These are phyloP conservation scores for Tragopan temminckii DNA, from an alignment of 2,797 vertebrate genomes.

Conservation along the genomic window DNA sequence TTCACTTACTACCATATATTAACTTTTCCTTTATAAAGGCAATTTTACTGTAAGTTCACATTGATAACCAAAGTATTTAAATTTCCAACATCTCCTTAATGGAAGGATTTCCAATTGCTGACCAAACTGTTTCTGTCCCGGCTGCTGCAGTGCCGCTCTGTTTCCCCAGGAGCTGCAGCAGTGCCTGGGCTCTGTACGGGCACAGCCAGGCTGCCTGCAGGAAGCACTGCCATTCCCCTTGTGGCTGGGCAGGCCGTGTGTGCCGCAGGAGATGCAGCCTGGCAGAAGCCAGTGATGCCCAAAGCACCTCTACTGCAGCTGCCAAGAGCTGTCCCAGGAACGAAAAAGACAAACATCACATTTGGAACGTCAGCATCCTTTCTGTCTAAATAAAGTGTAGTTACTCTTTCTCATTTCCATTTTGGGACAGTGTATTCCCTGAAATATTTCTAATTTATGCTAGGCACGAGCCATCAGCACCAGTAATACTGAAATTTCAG, in stretches of 20 bases:
- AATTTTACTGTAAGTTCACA: accelerated
- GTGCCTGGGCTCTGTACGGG: not conserved
- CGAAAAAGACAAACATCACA: not conserved
- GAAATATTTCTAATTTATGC: not conserved
- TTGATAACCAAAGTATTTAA: not conserved
- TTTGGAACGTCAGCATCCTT: not conserved
- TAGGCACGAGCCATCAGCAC: not conserved
- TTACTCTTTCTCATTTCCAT: not conserved
- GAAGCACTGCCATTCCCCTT: not conserved
- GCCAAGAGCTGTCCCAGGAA: not conserved
- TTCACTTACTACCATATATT: not conserved
- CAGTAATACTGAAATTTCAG: not conserved
- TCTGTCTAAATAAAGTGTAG: not conserved
- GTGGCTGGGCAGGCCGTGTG: not conserved
- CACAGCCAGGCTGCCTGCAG: not conserved
- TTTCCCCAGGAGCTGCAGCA: not conserved
- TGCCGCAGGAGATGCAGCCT: not conserved
- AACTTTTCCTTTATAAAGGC: not conserved
- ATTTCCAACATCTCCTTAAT: not conserved
- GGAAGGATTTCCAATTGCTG: not conserved
- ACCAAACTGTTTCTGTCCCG: no score
- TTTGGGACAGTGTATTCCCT: not conserved
- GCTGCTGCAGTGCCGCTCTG: no score
- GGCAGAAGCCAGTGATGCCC: constrained; percentile 7
- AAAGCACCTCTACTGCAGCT: not conserved